A percentile compares a stretch with the other conserved stretches of the same genome.
Conservation (phyloP, 2,888 invertebrate species). For the Oscheius myriophilus region DNA sequence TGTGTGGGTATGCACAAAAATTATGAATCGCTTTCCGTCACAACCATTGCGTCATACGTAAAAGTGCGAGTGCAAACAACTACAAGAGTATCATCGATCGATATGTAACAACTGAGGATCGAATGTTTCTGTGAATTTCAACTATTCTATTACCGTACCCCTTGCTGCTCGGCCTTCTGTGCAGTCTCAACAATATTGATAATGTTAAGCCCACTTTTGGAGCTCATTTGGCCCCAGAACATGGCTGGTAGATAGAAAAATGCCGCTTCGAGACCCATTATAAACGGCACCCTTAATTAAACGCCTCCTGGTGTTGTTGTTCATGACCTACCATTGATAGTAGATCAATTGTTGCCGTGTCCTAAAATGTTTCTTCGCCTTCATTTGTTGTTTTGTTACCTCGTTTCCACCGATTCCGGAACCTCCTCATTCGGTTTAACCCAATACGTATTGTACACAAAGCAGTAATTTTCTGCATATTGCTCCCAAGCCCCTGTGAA, state of each 20-base stretch:
- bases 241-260: slow-evolving; percentile 62
- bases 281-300: slow-evolving; percentile 54
- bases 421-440: slow-evolving; percentile 64
- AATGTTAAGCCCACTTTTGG: slow-evolving; percentile 61
- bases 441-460: slow-evolving; percentile 69
- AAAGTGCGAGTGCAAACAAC: too few relatives aligned
- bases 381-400: slow-evolving; percentile 32
- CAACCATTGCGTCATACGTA: too few relatives aligned
- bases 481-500: slow-evolving; percentile 67
- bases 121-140: too few relatives aligned
- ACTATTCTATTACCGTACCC: slow-evolving; percentile 32
- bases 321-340: slow-evolving; percentile 60
- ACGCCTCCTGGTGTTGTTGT: background rate
- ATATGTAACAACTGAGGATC: too few relatives aligned
- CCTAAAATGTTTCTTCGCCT: slow-evolving; percentile 37
- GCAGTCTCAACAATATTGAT: slow-evolving; percentile 60
- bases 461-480: slow-evolving; percentile 69
- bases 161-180: slow-evolving; percentile 58
- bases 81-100: too few relatives aligned
- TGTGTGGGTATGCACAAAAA: too few relatives aligned
- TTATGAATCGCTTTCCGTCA: too few relatives aligned
- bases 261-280: slow-evolving; percentile 66
- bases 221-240: slow-evolving; percentile 48
- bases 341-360: slow-evolving; percentile 64
- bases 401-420: slow-evolving; percentile 52